Evolutionary conservation across 2,888 invertebrate genomes (phyloP), one percentile per base, ranked within the genome.

Genomic region (Meteorus colon): DNA sequence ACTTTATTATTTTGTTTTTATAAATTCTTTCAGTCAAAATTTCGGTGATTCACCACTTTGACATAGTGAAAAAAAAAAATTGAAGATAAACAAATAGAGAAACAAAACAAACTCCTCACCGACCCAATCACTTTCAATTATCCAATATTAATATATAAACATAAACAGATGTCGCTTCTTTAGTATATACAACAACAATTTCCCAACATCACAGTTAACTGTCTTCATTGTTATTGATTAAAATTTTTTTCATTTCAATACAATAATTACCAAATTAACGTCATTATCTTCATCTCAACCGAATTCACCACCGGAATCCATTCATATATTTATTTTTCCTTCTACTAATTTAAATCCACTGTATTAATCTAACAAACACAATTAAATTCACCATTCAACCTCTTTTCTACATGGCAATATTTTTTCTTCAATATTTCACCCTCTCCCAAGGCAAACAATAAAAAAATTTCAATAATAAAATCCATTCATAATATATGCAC

Each of bases 401-500:
- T 16, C 4, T 48, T 48, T 12, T 48, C n/a, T 48, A 16, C n/a
- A 48, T 48, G 48, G 45, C 14, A 10, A 48, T 62, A 62, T 62
- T 27, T 29, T 41, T 62, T 55, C 63, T 34, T 34, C 31, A 51
- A 69, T 48, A 48, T 48, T 48, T 55, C n/a, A n/a, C 55, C n/a
- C 51, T 41, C 41, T 65, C 24, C 27, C 24, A 37, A n/a, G 1
- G 12, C 10, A 37, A 71, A 62, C 45, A 48, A 48, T 72, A 41
- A 29, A 34, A 48, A 48, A 63, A 62, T 29, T 31, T 27, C 16
- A 63, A 63, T 31, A 34, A 31, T 19, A 76, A 72, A 65, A 63
- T 73, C 55, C 69, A 76, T 76, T 76, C 76, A 76, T 68, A 51
- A 27, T 37, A 76, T 19, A 24, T 55, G 41, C 73, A 76, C 75